Evolutionary conservation across 2,888 invertebrate species (phyloP).

Genomic region (Conus canariensis): DNA sequence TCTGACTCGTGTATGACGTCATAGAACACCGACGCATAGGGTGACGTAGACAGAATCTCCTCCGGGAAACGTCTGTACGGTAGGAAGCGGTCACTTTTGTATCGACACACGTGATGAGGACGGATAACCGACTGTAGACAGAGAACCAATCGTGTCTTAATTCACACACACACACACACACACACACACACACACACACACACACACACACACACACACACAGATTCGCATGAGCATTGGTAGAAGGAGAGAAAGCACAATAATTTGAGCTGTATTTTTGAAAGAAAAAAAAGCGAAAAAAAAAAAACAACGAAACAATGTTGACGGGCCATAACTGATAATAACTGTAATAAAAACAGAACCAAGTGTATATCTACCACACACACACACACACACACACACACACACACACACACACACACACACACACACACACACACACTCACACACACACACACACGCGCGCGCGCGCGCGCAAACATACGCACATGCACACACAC

Average conservation of each 20-base stretch:
- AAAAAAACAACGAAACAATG: too few species aligned
- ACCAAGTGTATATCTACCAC: too few species aligned
- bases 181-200: conserved; percentile 18
- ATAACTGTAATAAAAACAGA: too few species aligned
- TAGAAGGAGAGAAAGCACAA: too few species aligned
- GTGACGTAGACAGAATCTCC: conserved; percentile 27
- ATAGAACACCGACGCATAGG: conserved; percentile 30
- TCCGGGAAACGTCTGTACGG: neutral
- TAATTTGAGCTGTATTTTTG: too few species aligned
- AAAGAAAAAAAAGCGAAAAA: too few species aligned
- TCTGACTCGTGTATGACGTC: conserved; percentile 13
- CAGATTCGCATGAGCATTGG: neutral
- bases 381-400: too few species aligned
- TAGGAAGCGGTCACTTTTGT: neutral
- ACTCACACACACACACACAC: neutral
- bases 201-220: conserved; percentile 5
- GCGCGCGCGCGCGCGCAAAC: neutral
- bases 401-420: too few species aligned
- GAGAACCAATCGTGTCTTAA: neutral
- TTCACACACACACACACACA: neutral
- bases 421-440: too few species aligned
- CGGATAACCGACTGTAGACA: neutral
- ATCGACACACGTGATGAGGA: conserved; percentile 16
- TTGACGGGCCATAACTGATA: too few species aligned
- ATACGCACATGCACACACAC: neutral